Conservation (phyloP, 2,888 invertebrate genomes). For the Rhamnusium bicolor region DNA sequence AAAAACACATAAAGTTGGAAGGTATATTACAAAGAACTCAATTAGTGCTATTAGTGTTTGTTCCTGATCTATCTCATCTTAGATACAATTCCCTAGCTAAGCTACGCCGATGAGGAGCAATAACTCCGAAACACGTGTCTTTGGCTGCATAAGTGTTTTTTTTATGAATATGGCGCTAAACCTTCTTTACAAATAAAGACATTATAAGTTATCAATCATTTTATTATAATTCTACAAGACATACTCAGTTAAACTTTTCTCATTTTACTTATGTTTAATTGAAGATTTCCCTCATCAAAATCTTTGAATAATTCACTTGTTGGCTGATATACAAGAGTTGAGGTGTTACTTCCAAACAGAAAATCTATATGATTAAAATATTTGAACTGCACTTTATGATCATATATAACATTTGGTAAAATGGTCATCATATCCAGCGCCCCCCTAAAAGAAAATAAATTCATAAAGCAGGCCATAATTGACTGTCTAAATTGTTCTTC, state of each 20-base stretch:
- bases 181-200: too few relatives aligned
- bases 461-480: not conserved
- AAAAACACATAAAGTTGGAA: too few relatives aligned
- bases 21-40: too few relatives aligned
- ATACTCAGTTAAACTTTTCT: not conserved
- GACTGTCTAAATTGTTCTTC: too few relatives aligned
- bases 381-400: not conserved
- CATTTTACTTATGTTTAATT: not conserved
- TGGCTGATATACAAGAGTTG: slow-evolving; percentile 16
- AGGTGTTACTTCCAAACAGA: slow-evolving; percentile 19
- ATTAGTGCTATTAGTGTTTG: too few relatives aligned
- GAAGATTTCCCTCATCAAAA: not conserved
- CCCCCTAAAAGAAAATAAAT: not conserved
- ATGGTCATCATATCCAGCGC: not conserved
- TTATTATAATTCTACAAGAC: not conserved
- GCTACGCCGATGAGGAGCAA: too few relatives aligned
- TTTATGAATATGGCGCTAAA: too few relatives aligned
- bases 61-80: too few relatives aligned
- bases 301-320: slow-evolving; percentile 5
- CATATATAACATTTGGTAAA: slow-evolving; percentile 11
- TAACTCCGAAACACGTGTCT: too few relatives aligned
- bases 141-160: too few relatives aligned
- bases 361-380: slow-evolving; percentile 33
- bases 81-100: too few relatives aligned
- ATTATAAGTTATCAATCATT: too few relatives aligned